Conservation (phyloP, 2,888 invertebrate genomes). For the Eilema caniola region DNA sequence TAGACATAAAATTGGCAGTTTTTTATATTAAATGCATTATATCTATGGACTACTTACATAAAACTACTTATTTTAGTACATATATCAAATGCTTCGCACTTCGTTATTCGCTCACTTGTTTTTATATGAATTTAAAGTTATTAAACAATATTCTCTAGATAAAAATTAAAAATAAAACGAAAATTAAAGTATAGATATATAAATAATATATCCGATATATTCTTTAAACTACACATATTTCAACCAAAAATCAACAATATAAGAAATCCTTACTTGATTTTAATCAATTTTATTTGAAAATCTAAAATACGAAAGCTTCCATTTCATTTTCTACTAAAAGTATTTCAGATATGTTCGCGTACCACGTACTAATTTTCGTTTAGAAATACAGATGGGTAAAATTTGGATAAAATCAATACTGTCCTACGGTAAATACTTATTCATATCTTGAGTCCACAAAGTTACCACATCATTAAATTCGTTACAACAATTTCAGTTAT, state of each 20-base stretch:
- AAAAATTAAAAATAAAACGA: neutral
- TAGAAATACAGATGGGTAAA: neutral
- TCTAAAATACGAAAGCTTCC: no score
- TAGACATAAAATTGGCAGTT: slow-evolving; percentile 66
- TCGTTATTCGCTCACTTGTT: slow-evolving; percentile 20
- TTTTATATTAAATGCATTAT: slow-evolving; percentile 56
- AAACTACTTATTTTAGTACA: slow-evolving; percentile 28
- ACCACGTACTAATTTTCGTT: neutral
- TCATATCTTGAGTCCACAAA: slow-evolving; percentile 20
- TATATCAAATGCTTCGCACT: slow-evolving; percentile 28
- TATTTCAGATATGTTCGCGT: neutral
- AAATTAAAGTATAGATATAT: neutral
- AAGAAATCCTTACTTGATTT: no score
- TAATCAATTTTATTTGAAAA: neutral
- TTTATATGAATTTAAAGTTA: slow-evolving; percentile 15
- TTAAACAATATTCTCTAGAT: neutral
- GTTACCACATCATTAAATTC: slow-evolving; percentile 39
- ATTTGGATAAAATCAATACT: neutral
- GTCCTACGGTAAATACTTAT: slow-evolving; percentile 4
- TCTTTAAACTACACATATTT: neutral
- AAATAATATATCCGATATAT: no score
- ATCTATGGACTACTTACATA: slow-evolving; percentile 58
- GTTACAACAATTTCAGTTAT: slow-evolving; percentile 45
- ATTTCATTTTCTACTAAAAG: no score
- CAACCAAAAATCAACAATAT: no score